Conservation (phyloP, 37 sponge, comb jelly and placozoan species). For the Cliona cf. orientalis region DNA sequence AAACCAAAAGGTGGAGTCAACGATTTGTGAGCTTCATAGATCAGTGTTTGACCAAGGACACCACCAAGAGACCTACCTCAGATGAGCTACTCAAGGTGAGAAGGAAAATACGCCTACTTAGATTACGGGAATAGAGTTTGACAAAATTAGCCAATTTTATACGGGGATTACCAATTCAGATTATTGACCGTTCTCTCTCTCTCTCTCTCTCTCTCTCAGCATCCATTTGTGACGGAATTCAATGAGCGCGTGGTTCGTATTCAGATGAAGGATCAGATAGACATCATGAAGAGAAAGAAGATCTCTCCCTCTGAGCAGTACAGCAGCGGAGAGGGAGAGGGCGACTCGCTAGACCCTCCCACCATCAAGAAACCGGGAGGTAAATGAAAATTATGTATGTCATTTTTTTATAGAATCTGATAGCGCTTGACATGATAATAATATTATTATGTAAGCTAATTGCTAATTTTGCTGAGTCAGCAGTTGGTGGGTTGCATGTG, state of each 20-base stretch:
- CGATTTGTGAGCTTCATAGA: slow-evolving; percentile 82
- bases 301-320: slow-evolving; percentile 48
- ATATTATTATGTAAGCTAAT: no score
- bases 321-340: slow-evolving; percentile 81
- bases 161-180: neutral
- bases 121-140: no score
- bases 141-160: neutral
- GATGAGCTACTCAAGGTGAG: slow-evolving; percentile 88
- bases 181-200: neutral
- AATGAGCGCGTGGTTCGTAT: slow-evolving; percentile 73
- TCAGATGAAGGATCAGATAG: slow-evolving; percentile 86
- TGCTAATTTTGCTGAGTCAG: no score
- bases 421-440: no score
- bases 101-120: no score
- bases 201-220: slow-evolving; percentile 23
- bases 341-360: slow-evolving; percentile 57
- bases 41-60: slow-evolving; percentile 89
- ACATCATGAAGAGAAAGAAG: slow-evolving; percentile 85
- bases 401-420: no score
- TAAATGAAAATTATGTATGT: no score
- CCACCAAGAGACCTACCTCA: slow-evolving; percentile 81
- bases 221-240: slow-evolving; percentile 67
- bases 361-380: slow-evolving; percentile 69
- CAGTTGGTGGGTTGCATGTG: no score
- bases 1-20: slow-evolving; percentile 87